Conservation (phyloP, 2,797 vertebrate species). For the Arrhamphus sclerolepis region DNA sequence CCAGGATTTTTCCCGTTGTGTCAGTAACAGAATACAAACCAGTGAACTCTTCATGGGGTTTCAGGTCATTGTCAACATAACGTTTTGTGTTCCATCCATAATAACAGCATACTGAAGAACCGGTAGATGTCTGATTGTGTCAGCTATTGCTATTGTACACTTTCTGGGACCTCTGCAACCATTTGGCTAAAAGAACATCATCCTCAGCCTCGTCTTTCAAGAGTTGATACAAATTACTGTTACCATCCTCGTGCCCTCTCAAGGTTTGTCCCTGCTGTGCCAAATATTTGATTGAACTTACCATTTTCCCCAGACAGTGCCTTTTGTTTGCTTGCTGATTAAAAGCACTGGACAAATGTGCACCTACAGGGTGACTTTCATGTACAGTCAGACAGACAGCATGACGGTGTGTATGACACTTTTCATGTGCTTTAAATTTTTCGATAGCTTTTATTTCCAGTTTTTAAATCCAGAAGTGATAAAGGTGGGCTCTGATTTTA, state of each 20-base stretch:
- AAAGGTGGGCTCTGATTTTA: background rate
- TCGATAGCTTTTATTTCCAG: background rate
- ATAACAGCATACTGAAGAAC: slow-evolving; percentile 1
- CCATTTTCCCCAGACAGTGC: no score
- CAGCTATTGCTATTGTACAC: background rate
- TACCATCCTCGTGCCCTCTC: background rate
- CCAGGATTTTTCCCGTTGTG: background rate
- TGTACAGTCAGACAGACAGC: background rate
- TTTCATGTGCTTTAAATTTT: slow-evolving; percentile 1
- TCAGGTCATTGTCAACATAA: slow-evolving; percentile 1
- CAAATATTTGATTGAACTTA: no score
- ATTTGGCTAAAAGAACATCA: background rate
- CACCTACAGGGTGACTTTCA: background rate
- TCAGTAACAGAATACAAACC: background rate
- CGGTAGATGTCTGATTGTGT: background rate
- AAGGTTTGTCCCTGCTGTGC: background rate
- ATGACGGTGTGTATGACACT: background rate
- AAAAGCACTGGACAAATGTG: background rate
- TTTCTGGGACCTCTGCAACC: slow-evolving; percentile 1
- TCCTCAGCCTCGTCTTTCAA: background rate
- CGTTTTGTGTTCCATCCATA: slow-evolving; percentile 5
- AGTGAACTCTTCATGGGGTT: slow-evolving; percentile 1
- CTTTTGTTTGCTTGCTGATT: no score
- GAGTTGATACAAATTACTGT: background rate
- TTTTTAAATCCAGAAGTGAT: background rate